Base-by-base conservation (phyloP, 2,113 vertebrate species). In the Tetrax tetrax region DNA sequence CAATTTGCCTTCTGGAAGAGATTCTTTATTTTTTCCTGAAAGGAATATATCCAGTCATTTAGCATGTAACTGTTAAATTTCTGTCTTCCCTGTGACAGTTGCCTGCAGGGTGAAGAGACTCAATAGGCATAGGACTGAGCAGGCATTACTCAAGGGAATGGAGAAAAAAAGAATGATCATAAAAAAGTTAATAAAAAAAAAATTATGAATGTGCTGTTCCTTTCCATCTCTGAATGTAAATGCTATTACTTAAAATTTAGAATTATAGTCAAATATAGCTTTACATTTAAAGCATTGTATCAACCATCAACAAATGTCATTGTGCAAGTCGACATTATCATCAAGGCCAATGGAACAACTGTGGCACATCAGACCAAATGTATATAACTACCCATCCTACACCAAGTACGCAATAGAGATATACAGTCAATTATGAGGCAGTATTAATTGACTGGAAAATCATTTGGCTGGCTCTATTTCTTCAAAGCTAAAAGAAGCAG, bases 371-470 rank as follows among this genome's bases (percentile, higher is more conserved):
- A 92, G 37, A 83, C 23, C 21, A 77, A 59, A 87, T 74, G 14
- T 17, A 23, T 28, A 12, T 4, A 77, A 9, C 37, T 43, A 77
- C 53, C 37, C 51, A 70, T 48, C 45, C 72, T 83, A 21, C 37
- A 57, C 21, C 23, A 63, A 86, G 31, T 18, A 83, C 0, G 0
- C 37, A 37, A 31, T 10, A 68, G 64, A 82, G 51, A 71, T 64
- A 45, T 33, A 19, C 14, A 64, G 61, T 50, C 48, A 85, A 82
- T 94, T 95, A 93, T 65, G 35, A 91, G n/a, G 35, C 53, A n/a
- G 22, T 69, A 59, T 50, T 96, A 96, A 96, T 85, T 93, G 91
- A 64, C 74, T 94, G 70, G 57, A 94, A 96, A 91, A 89, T 83
- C 18, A 38, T 93, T 93, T 69, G 20, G 2, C 37, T 94, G 57